Base-by-base conservation (phyloP, 2,113 vertebrate genomes). In the Panthera tigris region DNA sequence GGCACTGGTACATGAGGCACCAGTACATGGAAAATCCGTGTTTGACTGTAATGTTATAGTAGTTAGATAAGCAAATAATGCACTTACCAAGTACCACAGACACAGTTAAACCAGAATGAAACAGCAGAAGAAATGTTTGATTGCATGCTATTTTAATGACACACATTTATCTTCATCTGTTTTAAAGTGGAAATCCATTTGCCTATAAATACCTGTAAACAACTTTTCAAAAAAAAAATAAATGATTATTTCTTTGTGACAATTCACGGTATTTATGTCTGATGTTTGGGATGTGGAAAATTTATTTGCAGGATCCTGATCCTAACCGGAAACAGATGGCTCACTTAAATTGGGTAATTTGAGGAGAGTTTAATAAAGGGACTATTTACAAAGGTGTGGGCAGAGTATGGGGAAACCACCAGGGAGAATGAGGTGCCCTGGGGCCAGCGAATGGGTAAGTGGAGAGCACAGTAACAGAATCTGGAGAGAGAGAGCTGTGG, bases 231-330 rank as follows among this genome's bases (percentile, higher is more conserved):
- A 91, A 96, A 96, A 98, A 96, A 97, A 96, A 97, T 98, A 97
- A 98, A 97, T 97, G 84, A 90, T 93, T 94, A 98, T 94, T 91
- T 66, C 97, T 98, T 98, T 98, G 83, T 98, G 98, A 98, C 97
- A 98, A 97, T 94, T 98, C 96, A 97, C 10, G 88, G 36, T 48
- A 31, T 61, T 61, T 48, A 71, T 94, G 94, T 71, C 69, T 97
- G 65, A 18, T 97, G 63, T 95, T 95, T 97, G 80, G 89, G 86
- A 71, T 86, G 78, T 93, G 57, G 94, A 91, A 83, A 68, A 52
- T 55, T 48, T 71, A 14, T 73, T 23, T 31, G 45, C 87, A 85
- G 57, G 39, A 16, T 97, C 16, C 39, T 15, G 52, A 57, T 91
- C 74, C 78, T 86, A 33, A 73, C 29, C 63, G 66, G 76, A 88